Evolutionary conservation across 2,888 invertebrate genomes (phyloP).

Genomic region (Endomychus coccineus): DNA sequence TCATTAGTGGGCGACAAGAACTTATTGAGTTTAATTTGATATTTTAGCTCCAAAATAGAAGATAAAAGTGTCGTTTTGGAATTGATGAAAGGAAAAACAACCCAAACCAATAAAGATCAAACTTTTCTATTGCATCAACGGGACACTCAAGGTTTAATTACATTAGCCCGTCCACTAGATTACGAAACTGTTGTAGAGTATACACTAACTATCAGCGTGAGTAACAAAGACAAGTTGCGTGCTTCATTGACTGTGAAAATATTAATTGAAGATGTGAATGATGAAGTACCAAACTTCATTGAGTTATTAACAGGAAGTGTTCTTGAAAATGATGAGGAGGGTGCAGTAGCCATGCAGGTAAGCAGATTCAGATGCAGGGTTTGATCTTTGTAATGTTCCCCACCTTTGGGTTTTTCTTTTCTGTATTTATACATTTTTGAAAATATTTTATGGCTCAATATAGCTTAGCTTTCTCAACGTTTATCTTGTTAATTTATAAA

Average conservation of each 20-base stretch:
- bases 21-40: constrained; percentile 2
- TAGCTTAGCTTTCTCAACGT: no score
- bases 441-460: no score
- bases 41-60: constrained; percentile 63
- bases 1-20: not conserved
- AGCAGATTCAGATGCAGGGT: no score
- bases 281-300: constrained; percentile 80
- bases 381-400: no score
- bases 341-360: constrained; percentile 81
- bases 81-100: constrained; percentile 72
- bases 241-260: constrained; percentile 73
- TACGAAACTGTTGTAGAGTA: constrained; percentile 81
- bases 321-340: constrained; percentile 74
- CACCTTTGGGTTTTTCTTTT: no score
- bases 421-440: no score
- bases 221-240: constrained; percentile 73
- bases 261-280: constrained; percentile 80
- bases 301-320: constrained; percentile 76
- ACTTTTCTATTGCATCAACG: constrained; percentile 59
- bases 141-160: constrained; percentile 65
- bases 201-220: constrained; percentile 71
- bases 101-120: constrained; percentile 76
- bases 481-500: no score
- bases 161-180: constrained; percentile 69
- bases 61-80: constrained; percentile 73